Evolutionary conservation across 2,888 invertebrate species (phyloP).

Genomic region (Lepidochitona cinerea): DNA sequence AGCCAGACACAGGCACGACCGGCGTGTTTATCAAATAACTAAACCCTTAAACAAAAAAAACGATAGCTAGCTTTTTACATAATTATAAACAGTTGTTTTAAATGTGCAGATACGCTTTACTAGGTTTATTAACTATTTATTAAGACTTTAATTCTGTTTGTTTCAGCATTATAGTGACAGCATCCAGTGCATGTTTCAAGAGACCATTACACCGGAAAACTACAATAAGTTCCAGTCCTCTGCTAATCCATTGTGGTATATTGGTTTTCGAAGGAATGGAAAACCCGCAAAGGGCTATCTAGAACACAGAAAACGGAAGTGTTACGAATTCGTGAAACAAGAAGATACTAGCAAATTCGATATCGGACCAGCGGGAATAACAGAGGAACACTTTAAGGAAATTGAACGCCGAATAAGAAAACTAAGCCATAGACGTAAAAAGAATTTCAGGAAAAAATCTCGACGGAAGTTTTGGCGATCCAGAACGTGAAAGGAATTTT

Average conservation of each 20-base stretch:
- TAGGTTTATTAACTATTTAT: neutral
- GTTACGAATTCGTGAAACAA: neutral
- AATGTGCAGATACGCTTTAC: too few species aligned
- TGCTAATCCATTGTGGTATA: neutral
- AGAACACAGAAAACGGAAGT: neutral
- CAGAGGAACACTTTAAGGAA: neutral
- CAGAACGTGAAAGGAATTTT: too few species aligned
- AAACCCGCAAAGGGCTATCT: neutral
- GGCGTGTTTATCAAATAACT: too few species aligned
- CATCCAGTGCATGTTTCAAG: slow-evolving; percentile 2
- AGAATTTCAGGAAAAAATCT: neutral
- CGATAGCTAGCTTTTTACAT: too few species aligned
- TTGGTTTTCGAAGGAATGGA: slow-evolving; percentile 1
- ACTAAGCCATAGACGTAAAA: neutral
- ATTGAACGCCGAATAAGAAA: neutral
- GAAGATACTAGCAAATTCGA: neutral
- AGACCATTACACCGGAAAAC: neutral
- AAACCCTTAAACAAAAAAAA: too few species aligned
- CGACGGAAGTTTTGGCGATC: too few species aligned
- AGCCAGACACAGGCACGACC: too few species aligned
- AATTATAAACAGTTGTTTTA: too few species aligned
- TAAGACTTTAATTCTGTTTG: neutral
- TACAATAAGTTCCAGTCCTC: neutral
- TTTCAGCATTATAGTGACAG: slow-evolving; percentile 5
- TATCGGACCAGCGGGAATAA: neutral